Evolutionary conservation across 2,888 invertebrate species (phyloP), one percentile per base, ranked within the genome.

Genomic region (Pollenia amentaria): DNA sequence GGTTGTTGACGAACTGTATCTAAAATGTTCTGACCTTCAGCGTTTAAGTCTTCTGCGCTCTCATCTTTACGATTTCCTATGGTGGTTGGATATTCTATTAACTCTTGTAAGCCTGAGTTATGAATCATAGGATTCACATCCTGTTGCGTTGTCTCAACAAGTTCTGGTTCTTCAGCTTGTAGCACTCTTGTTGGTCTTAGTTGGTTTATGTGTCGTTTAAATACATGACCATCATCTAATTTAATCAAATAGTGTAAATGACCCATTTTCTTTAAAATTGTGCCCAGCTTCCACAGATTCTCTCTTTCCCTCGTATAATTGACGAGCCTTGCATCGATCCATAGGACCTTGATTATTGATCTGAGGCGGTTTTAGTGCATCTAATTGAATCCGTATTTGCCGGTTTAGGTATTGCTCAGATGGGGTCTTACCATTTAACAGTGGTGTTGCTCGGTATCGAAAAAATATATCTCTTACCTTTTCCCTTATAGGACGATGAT

Each of bases 401-500:
- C 84, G 16, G 14, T 67, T 53, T 0, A 87, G 51, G n/a, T 81
- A 87, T n/a, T 57, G 69, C 21, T 87, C 84, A 6, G 86, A 64
- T 21, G 85, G 86, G 11, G 86, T 85, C 16, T 81, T 83, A 0
- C 67, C 83, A 70, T 82, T 80, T 7, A 40, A 21, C 21, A 85
- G 62, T 18, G 87, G 78, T 62, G 87, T 80, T 21, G 76, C 77
- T 10, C 87, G 67, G 38, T 78, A 84, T 3, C 70, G 51, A 60
- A 76, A 76, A 16, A 85, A 21, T 40, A 85, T 81, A 21, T 82
- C 73, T 48, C 67, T 44, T 29, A 78, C 57, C 18, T 78, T 82
- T 14, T 82, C 53, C 8, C 42, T 21, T 11, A 87, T 72, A 14
- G 76, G 95, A 94, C 95, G 95, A 90, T 51, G 18, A 14, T 88